Base-by-base conservation (phyloP, 2,113 vertebrate species). In the Eira barbara region DNA sequence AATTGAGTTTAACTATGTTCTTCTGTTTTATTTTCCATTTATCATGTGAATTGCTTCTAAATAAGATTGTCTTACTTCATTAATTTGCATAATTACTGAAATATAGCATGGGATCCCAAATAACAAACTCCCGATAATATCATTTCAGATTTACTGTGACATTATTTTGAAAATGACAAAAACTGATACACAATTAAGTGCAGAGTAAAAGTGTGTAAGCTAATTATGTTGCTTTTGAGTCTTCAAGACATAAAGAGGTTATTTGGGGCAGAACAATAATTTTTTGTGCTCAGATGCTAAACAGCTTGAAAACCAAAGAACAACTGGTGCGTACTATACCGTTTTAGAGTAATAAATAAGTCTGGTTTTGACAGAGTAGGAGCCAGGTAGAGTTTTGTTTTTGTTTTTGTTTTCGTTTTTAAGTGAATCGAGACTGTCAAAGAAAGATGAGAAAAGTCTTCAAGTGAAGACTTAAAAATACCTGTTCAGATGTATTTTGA, bases 1-100 rank as follows among this genome's bases (percentile, higher is more conserved):
- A 95, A 97, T 84, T 55, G 81, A 87, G 55, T 86, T 96, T 95
- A 94, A 96, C 93, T 96, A 82, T 93, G 93, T 92, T 98, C 82
- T 88, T 96, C 18, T 76, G 47, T 71, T 94, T 96, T 94, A 96
- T 92, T 95, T 97, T 95, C 82, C 86, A 97, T 91, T 94, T 97
- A 92, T 94, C 95, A 94, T 92, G 36, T 45, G 94, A 97, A 95
- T 96, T 93, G 83, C 97, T 95, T 95, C 97, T 95, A 97, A 98
- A 98, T 96, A 94, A 94, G 86, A 97, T 98, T 96, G 87, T 65
- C 92, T 97, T 93, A 98, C 93, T 97, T 98, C 96, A 97, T 98
- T 97, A 98, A 97, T 98, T 96, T 97, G 69, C 96, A 98, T 97
- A 97, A 98, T 98, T 97, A 95, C 94, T 78, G 89, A 94, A 97